Percentiles rank a stretch among this genome's conserved stretches.
These are phyloP conservation scores for Melitaea cinxia DNA, from an alignment of 1,140 invertebrate genomes.

Conservation along the genomic window DNA sequence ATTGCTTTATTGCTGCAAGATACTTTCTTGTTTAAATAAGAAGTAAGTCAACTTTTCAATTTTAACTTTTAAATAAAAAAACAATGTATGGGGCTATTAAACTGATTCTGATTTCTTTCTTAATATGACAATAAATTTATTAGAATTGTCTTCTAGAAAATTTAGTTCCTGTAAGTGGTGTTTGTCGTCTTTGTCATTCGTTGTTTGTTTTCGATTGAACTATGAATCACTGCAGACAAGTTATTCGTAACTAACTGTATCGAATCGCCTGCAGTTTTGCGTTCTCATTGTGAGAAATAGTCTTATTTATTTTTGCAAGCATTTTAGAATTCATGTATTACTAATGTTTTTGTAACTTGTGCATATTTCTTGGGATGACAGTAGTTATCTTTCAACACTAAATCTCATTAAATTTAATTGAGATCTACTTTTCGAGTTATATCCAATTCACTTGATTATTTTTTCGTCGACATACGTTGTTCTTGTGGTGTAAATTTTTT, in stretches of 20 bases:
- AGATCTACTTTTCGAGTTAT: neutral
- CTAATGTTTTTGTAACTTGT: neutral
- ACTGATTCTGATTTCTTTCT: no score
- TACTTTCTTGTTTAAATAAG: no score
- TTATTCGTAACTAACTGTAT: slow-evolving; percentile 17
- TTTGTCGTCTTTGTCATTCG: neutral
- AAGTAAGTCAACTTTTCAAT: no score
- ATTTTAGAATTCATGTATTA: slow-evolving; percentile 4
- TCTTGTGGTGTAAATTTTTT: no score
- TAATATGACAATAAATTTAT: no score
- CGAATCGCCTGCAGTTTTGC: slow-evolving; percentile 25
- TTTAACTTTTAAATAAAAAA: no score
- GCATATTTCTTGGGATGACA: neutral
- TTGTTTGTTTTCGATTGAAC: slow-evolving; percentile 7
- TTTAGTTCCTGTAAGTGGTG: neutral
- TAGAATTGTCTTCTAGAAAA: neutral
- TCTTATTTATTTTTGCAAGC: neutral
- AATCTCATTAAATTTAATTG: no score
- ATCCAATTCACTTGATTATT: neutral
- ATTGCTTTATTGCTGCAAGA: no score
- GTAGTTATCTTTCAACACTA: no score
- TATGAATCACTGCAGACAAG: slow-evolving; percentile 13
- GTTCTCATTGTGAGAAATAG: slow-evolving; percentile 26
- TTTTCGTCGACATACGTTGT: no score
- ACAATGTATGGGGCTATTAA: no score